Percentiles rank a stretch among this genome's conserved stretches.
Conservation (phyloP, 1,140 invertebrate genomes). For the Thrips palmi region DNA sequence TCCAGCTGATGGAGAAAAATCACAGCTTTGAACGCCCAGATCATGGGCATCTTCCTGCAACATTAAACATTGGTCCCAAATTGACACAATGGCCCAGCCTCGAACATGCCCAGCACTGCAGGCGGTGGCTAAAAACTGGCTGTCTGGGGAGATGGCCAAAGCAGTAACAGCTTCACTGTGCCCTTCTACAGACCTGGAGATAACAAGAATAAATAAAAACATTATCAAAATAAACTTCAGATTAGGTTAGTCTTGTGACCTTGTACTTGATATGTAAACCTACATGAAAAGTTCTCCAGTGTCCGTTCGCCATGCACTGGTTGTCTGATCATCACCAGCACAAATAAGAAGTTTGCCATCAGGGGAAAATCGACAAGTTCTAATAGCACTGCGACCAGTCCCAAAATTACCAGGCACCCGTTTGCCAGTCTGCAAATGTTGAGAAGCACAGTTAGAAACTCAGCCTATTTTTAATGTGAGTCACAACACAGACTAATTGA, state of each 20-base stretch:
- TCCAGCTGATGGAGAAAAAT: constrained; percentile 28
- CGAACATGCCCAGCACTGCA: constrained; percentile 42
- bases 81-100: constrained; percentile 30
- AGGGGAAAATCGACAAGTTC: constrained; percentile 45
- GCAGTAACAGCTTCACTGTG: constrained; percentile 38
- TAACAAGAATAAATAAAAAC: constrained; percentile 2
- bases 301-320: constrained; percentile 42
- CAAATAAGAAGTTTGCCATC: constrained; percentile 40
- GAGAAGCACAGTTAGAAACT: not conserved
- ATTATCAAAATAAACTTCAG: constrained; percentile 2
- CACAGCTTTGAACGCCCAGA: constrained; percentile 43
- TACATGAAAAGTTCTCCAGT: constrained; percentile 34
- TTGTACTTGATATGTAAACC: constrained; percentile 16
- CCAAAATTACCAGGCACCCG: constrained; percentile 13
- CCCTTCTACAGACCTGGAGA: constrained; percentile 27
- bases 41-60: constrained; percentile 42
- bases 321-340: constrained; percentile 53
- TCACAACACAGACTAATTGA: constrained; percentile 1
- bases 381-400: constrained; percentile 12
- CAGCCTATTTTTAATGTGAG: not conserved
- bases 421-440: constrained; percentile 12
- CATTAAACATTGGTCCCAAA: constrained; percentile 12
- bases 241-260: not conserved
- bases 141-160: constrained; percentile 43
- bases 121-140: constrained; percentile 37